These are phyloP conservation scores for Meliscaeva auricollis DNA, from an alignment of 2,888 invertebrate species.

Conservation along the genomic window DNA sequence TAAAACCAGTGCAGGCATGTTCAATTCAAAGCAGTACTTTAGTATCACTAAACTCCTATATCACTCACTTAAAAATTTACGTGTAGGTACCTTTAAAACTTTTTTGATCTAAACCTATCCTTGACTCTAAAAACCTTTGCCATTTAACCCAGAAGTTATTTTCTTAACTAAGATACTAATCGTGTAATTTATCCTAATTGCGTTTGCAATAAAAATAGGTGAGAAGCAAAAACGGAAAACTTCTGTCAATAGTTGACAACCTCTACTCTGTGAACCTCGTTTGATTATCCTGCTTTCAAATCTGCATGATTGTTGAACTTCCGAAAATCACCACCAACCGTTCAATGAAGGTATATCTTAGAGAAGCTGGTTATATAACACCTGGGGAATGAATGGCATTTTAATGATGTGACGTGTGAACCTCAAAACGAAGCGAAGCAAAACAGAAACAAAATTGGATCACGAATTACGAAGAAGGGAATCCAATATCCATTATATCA, in stretches of 20 bases:
- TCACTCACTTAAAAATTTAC: too few relatives aligned
- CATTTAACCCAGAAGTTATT: conserved; percentile 35
- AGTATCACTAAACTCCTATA: too few relatives aligned
- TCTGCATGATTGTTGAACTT: conserved; percentile 72
- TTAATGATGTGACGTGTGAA: conserved; percentile 71
- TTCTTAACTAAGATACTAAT: conserved; percentile 14
- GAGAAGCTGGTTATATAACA: conserved; percentile 60
- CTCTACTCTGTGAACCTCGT: conserved; percentile 35
- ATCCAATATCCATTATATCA: conserved; percentile 43
- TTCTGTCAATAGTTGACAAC: conserved; percentile 50
- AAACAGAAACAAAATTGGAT: conserved; percentile 57
- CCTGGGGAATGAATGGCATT: conserved; percentile 73
- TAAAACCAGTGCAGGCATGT: too few relatives aligned
- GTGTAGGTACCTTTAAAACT: too few relatives aligned
- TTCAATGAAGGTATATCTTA: not conserved
- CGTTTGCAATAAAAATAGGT: conserved; percentile 58
- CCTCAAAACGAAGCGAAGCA: conserved; percentile 10
- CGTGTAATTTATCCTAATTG: conserved; percentile 61
- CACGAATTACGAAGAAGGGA: conserved; percentile 64
- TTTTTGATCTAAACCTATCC: too few relatives aligned
- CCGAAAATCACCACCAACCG: conserved; percentile 43
- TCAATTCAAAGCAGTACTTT: too few relatives aligned
- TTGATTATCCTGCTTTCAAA: conserved; percentile 48
- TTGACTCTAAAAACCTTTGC: conserved; percentile 61
- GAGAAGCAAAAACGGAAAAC: conserved; percentile 42